phyloP scores from a whole-genome alignment of 2,888 invertebrate genomes.

The Trachelus tabidus region DNA sequence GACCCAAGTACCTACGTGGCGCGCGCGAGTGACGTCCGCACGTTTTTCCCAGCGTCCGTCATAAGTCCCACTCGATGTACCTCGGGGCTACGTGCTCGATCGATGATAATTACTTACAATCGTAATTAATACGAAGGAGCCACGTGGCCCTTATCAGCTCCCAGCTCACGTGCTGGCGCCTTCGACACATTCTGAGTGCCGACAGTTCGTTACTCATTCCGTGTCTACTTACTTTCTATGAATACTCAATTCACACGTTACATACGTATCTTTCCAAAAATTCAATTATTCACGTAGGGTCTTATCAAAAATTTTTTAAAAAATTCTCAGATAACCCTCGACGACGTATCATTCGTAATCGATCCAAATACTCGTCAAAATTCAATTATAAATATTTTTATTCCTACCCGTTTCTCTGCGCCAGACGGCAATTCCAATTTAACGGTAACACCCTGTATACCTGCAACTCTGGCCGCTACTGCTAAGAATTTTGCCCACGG shows the following conservation, averaged over 20 bases:
- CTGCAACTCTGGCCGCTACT: too few species aligned
- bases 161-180: slow-evolving; percentile 47
- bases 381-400: too few species aligned
- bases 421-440: too few species aligned
- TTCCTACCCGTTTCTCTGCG: too few species aligned
- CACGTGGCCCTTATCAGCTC: slow-evolving; percentile 48
- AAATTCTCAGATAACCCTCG: too few species aligned
- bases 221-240: slow-evolving; percentile 21
- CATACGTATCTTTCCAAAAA: slow-evolving; percentile 14
- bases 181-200: slow-evolving; percentile 37
- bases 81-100: slow-evolving; percentile 37
- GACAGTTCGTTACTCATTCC: slow-evolving; percentile 26
- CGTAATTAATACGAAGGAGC: slow-evolving; percentile 51
- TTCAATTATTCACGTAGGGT: slow-evolving; percentile 9
- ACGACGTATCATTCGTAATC: too few species aligned
- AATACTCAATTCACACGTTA: slow-evolving; percentile 27
- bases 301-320: too few species aligned
- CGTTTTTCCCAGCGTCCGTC: slow-evolving; percentile 23
- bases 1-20: background rate
- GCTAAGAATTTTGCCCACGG: too few species aligned
- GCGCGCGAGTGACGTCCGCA: background rate
- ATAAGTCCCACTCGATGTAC: slow-evolving; percentile 25
- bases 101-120: slow-evolving; percentile 43
- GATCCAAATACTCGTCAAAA: too few species aligned
- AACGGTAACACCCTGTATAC: too few species aligned